phyloP scores from a whole-genome alignment of 2,797 vertebrate species.

The Oreortyx pictus region DNA sequence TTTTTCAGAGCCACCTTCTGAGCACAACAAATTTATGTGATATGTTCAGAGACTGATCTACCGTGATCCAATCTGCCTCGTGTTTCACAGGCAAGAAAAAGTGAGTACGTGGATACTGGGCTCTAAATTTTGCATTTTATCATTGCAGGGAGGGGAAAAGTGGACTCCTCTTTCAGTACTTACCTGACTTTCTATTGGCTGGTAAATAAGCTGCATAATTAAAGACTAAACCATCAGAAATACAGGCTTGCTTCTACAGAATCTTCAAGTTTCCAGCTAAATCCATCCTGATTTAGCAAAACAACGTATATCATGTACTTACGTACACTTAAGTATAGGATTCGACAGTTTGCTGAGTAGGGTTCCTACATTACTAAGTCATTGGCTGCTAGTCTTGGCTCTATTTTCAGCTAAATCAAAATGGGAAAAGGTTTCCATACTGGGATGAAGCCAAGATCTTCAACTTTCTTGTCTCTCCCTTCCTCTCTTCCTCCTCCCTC shows the following conservation, averaged over 20 bases:
- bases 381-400: constrained; percentile 50
- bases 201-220: not conserved
- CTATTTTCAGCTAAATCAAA: constrained; percentile 41
- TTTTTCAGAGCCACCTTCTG: not conserved
- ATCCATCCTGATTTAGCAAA: constrained; percentile 4
- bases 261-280: constrained; percentile 31
- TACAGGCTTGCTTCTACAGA: not conserved
- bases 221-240: not conserved
- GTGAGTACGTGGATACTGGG: not conserved
- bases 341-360: constrained; percentile 36
- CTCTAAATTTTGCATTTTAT: not conserved
- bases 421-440: constrained; percentile 44
- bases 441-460: constrained; percentile 5
- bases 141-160: fast-evolving
- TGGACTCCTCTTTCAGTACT: not conserved
- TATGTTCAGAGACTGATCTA: not conserved
- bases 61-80: not conserved
- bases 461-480: not conserved
- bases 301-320: not conserved
- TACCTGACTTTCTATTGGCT: not conserved
- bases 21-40: not conserved
- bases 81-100: not conserved
- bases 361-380: not conserved
- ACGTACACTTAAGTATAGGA: constrained; percentile 54
- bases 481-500: not conserved